Evolutionary conservation across 2,113 vertebrate species (phyloP).

Genomic region (Zosterops borbonicus): DNA sequence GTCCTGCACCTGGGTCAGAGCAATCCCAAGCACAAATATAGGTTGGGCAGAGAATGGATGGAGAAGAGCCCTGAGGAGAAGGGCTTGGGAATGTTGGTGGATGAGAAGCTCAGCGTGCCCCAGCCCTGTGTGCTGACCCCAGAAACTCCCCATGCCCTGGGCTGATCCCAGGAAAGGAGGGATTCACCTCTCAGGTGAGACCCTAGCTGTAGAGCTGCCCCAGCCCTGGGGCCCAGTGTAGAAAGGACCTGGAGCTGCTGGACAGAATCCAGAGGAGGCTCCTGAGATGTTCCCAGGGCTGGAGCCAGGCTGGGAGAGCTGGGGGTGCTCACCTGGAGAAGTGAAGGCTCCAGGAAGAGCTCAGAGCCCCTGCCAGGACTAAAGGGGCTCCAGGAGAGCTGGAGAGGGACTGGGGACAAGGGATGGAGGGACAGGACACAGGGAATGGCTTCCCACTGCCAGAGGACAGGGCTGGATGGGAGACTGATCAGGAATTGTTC

Average conservation of each 20-base stretch:
- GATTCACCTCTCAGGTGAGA: not conserved
- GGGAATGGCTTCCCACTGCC: not conserved
- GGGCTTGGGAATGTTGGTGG: not conserved
- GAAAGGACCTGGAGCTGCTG: not conserved
- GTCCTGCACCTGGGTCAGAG: not conserved
- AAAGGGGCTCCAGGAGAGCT: not conserved
- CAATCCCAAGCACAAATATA: not conserved
- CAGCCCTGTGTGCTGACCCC: not conserved
- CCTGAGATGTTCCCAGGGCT: rapidly evolving
- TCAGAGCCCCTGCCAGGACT: not conserved
- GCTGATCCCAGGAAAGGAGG: not conserved
- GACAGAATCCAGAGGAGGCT: not conserved
- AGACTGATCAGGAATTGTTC: rapidly evolving
- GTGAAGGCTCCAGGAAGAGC: not conserved
- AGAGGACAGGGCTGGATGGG: rapidly evolving
- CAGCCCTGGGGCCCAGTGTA: not conserved
- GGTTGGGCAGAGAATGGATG: not conserved
- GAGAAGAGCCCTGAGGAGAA: not conserved
- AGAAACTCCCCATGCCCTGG: not conserved
- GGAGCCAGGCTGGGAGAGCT: not conserved
- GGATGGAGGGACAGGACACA: not conserved
- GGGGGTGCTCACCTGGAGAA: not conserved
- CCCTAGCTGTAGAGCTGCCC: not conserved
- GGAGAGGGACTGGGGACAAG: not conserved
- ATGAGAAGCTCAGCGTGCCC: not conserved